Evolutionary conservation across 2,113 vertebrate species (phyloP).

Genomic region (Pyrgilauda ruficollis): DNA sequence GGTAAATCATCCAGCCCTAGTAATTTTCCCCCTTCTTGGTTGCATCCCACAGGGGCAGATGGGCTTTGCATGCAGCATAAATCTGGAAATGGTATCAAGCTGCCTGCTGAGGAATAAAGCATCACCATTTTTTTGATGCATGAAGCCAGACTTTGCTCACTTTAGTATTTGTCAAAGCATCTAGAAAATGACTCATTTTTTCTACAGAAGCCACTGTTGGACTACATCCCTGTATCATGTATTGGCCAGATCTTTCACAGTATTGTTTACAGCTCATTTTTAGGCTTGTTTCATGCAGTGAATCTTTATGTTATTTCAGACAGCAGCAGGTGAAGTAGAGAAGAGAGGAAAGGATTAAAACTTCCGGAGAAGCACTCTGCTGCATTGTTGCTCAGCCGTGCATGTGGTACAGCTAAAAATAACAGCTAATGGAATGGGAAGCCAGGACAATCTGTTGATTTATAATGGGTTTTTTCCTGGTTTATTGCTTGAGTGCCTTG

Average conservation of each 20-base stretch:
- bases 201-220: not conserved
- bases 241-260: conserved; percentile 14
- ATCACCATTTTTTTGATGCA: not conserved
- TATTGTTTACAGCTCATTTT: not conserved
- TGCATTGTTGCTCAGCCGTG: conserved; percentile 39
- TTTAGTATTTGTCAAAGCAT: conserved; percentile 13
- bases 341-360: conserved; percentile 20
- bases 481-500: conserved; percentile 50
- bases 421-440: conserved; percentile 52
- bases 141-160: not conserved
- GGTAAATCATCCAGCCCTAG: not conserved
- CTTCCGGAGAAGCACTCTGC: not conserved
- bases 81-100: not conserved
- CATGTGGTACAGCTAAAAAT: conserved; percentile 49
- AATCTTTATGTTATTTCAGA: not conserved
- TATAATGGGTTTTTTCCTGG: conserved; percentile 49
- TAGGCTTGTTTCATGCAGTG: not conserved
- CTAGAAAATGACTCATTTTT: conserved; percentile 16
- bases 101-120: not conserved
- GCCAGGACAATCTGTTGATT: conserved; percentile 36
- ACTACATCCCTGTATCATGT: not conserved
- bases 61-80: not conserved
- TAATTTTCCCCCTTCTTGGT: not conserved
- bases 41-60: not conserved
- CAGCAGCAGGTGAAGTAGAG: conserved; percentile 24